Evolutionary conservation across 2,113 vertebrate species (phyloP), one percentile per base, ranked within the genome.

Genomic region (Lampris megalopsis): DNA sequence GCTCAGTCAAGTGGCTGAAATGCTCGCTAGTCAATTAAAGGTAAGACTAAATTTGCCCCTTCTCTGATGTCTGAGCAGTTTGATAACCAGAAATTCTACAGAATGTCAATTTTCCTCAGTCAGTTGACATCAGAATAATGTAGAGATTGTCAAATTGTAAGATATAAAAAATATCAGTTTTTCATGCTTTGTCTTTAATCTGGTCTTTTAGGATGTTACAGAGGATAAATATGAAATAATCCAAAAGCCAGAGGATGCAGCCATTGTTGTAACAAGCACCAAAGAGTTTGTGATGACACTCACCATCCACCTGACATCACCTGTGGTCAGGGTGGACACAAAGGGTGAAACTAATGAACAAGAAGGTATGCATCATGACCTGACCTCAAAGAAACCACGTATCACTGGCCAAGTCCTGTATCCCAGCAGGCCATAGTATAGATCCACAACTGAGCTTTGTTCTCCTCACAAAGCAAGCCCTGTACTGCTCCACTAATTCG

Each of bases 301-400:
- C 52, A 96, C 93, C 70, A 96, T 99, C 89, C 97, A 97, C 82
- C 69, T 99, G 90, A 99, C 97, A 0, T 99, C 97, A 0, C 97
- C 97, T 0, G 90, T 96, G 38, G 94, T 99, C 69, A 88, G 97
- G 65, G 95, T 94, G 11, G 94, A 95, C 73, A 82, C 94, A 73
- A 95, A 95, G 79, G 93, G 92, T 68, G 82, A 94, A 73, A 75
- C 80, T 47, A 85, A 90, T n/a, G 95, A 92, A 95, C 95, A 93
- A 10, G 95, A 94, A 96, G 97, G 97, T 98, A 95, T 6, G 72
- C 83, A 59, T 71, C 63, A 58, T 9, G 60, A 13, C 38, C 52
- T 36, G 68, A 92, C 80, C 62, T 86, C 86, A 59, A 85, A 49
- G n/a, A 68, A 47, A 77, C 66, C 68, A 47, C 62, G 62, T 71